Evolutionary conservation across 2,113 vertebrate species (phyloP).

Genomic region (Brachypteracias leptosomus): DNA sequence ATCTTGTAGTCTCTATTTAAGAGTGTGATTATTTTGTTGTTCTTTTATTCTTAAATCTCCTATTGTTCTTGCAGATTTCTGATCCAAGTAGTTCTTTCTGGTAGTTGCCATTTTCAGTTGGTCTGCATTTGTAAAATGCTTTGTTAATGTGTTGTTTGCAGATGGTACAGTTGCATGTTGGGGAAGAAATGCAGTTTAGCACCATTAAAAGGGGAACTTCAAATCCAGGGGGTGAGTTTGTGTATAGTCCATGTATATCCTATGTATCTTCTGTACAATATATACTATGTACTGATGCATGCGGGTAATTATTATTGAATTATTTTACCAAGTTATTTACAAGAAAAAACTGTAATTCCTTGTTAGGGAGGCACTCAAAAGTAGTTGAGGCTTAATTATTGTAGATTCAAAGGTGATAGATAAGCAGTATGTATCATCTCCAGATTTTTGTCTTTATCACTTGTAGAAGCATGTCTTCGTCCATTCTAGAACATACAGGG

Average conservation of each 20-base stretch:
- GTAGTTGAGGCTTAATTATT: neutral
- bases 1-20: neutral
- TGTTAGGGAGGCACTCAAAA: neutral
- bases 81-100: neutral
- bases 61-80: neutral
- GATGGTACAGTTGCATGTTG: conserved; percentile 99
- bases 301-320: neutral
- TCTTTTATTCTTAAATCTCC: neutral
- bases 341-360: neutral
- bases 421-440: neutral
- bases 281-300: neutral
- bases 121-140: neutral
- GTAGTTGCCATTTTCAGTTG: neutral
- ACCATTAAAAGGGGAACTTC: conserved; percentile 95
- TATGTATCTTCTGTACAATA: neutral
- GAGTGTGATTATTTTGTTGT: neutral
- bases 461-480: neutral
- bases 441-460: neutral
- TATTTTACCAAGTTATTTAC: neutral
- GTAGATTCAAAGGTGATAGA: neutral
- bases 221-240: conserved; percentile 89
- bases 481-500: neutral
- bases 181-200: conserved; percentile 97
- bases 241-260: neutral
- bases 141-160: conserved; percentile 57